Conservation (phyloP, 2,888 invertebrate genomes). For the Crematogaster levior region DNA sequence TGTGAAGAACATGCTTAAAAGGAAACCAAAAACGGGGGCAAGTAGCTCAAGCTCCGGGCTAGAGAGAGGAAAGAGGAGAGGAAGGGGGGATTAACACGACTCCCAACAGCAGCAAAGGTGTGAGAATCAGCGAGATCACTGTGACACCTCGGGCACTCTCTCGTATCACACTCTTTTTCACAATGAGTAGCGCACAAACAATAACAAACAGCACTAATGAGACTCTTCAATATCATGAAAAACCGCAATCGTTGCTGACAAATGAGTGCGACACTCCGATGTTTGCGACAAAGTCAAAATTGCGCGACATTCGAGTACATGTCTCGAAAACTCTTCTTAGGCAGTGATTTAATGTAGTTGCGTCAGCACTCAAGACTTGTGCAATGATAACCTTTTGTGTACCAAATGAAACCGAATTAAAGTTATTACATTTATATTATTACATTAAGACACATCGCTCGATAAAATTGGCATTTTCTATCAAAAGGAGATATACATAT, state of each 20-base stretch:
- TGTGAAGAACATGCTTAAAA: slow-evolving; percentile 84
- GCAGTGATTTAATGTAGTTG: background rate
- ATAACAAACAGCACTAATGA: slow-evolving; percentile 86
- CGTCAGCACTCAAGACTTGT: too few relatives aligned
- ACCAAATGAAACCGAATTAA: background rate
- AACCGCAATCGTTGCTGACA: slow-evolving; percentile 65
- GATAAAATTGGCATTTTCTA: background rate
- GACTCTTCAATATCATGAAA: slow-evolving; percentile 84
- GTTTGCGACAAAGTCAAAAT: slow-evolving; percentile 73
- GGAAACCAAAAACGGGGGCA: slow-evolving; percentile 85
- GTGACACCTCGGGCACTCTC: slow-evolving; percentile 85
- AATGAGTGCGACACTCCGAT: slow-evolving; percentile 69
- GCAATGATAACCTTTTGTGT: background rate
- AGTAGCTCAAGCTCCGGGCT: slow-evolving; percentile 78
- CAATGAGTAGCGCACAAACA: slow-evolving; percentile 82
- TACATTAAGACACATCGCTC: background rate
- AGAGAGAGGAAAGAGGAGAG: slow-evolving; percentile 26
- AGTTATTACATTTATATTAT: background rate
- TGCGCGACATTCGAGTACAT: slow-evolving; percentile 68
- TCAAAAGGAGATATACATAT: background rate
- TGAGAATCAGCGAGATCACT: slow-evolving; percentile 85
- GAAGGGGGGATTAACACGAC: slow-evolving; percentile 57
- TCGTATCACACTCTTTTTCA: slow-evolving; percentile 82
- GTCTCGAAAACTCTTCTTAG: slow-evolving; percentile 1
- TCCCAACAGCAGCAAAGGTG: slow-evolving; percentile 73